Evolutionary conservation across 2,113 vertebrate species (phyloP).

Genomic region (Carettochelys insculpta): DNA sequence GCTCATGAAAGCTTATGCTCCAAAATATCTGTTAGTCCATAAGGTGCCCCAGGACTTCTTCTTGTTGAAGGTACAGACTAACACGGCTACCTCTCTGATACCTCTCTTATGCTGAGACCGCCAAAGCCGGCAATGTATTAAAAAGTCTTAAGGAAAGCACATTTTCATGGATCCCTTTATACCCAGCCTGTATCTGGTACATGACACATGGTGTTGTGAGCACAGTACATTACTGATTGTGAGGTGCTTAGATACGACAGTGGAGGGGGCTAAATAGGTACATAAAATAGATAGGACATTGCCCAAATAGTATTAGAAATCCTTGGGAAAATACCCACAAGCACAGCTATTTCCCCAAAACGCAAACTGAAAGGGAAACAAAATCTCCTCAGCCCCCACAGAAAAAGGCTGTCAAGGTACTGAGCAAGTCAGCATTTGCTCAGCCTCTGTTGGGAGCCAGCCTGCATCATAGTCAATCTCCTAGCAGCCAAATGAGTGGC

Average conservation of each 20-base stretch:
- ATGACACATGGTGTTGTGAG: background rate
- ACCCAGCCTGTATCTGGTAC: background rate
- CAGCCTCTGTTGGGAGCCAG: background rate
- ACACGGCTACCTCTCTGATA: no score
- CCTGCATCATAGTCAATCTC: no score
- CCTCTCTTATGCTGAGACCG: background rate
- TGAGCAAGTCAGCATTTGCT: background rate
- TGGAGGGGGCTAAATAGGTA: background rate
- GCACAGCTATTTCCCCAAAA: background rate
- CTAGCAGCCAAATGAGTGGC: no score
- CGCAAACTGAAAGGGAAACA: background rate
- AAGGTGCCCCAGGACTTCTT: no score
- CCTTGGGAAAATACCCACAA: background rate
- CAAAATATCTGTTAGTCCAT: no score
- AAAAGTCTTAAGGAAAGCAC: background rate
- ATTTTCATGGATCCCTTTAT: background rate
- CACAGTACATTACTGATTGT: background rate
- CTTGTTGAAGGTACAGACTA: no score
- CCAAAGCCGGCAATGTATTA: background rate
- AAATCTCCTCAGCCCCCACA: background rate
- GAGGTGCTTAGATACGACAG: background rate
- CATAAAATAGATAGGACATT: background rate
- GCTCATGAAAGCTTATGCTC: no score
- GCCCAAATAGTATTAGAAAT: background rate
- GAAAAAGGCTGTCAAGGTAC: background rate